A percentile compares a stretch with the other conserved stretches of the same genome.
phyloP scores from a whole-genome alignment of 2,888 invertebrate species.

The Tubiluchus corallicola region DNA sequence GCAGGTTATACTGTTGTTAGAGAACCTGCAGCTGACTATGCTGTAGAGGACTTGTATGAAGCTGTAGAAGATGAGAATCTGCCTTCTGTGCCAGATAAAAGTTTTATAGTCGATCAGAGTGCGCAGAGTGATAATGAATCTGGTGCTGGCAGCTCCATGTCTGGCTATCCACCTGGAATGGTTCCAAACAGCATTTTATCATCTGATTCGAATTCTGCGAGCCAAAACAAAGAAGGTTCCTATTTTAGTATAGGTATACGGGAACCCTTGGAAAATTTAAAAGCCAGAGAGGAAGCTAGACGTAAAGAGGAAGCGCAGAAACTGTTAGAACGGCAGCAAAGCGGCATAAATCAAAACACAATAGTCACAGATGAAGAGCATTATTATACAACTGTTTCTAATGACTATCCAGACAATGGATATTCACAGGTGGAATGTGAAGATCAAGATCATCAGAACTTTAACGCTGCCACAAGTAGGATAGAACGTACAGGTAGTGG shows the following conservation, averaged over 20 bases:
- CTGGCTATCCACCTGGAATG: neutral
- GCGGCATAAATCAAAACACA: neutral
- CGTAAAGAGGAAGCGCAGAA: neutral
- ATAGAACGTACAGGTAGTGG: too few relatives aligned
- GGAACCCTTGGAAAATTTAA: neutral
- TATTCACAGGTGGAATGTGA: too few relatives aligned
- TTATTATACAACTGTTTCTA: neutral
- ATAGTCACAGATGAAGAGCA: neutral
- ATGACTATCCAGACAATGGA: too few relatives aligned
- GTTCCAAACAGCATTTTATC: neutral
- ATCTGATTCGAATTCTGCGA: neutral
- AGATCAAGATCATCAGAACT: too few relatives aligned
- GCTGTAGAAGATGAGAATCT: neutral
- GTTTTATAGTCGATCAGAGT: neutral
- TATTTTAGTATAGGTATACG: conserved; percentile 1
- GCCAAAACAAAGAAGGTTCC: neutral
- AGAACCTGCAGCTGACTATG: conserved; percentile 1
- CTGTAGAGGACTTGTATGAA: neutral
- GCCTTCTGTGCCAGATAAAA: neutral
- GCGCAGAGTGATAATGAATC: neutral
- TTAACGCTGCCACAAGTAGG: too few relatives aligned
- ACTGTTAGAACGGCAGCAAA: neutral
- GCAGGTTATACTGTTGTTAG: conserved; percentile 1
- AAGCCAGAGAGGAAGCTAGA: neutral
- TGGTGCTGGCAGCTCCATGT: too few relatives aligned